Percentiles rank a stretch among this genome's conserved stretches.
These are phyloP conservation scores for Ericerus pela DNA, from an alignment of 1,140 invertebrate genomes.

Conservation along the genomic window DNA sequence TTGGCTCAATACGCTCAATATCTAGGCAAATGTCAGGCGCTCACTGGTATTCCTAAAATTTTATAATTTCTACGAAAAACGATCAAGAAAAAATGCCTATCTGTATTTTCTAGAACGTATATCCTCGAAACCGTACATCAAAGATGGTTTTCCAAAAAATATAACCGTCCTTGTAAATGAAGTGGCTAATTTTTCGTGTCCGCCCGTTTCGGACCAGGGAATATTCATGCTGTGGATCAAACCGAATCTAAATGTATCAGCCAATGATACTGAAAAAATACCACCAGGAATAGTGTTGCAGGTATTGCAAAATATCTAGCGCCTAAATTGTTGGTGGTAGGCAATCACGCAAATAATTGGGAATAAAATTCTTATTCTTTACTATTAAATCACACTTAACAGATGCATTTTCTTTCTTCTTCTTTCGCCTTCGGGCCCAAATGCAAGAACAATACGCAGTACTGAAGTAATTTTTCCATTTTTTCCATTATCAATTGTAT, in stretches of 20 bases:
- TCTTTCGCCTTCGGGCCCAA: too few relatives aligned
- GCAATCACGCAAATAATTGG: not conserved
- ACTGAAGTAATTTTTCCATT: too few relatives aligned
- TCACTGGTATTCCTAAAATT: too few relatives aligned
- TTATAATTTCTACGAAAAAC: too few relatives aligned
- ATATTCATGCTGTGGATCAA: conserved; percentile 58
- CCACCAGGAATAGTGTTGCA: conserved; percentile 39
- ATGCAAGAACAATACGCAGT: too few relatives aligned
- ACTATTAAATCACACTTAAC: too few relatives aligned
- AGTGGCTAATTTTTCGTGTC: conserved; percentile 55
- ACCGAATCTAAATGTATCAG: conserved; percentile 26
- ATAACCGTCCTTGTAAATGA: conserved; percentile 53
- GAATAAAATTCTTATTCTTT: too few relatives aligned
- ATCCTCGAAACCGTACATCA: conserved; percentile 61
- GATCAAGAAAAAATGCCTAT: too few relatives aligned
- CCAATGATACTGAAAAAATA: conserved; percentile 36
- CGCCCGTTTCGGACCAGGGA: conserved; percentile 54
- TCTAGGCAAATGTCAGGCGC: too few relatives aligned
- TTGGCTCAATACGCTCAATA: conserved; percentile 1
- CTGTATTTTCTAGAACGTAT: conserved; percentile 50
- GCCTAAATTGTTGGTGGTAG: conserved; percentile 16
- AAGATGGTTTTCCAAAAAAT: conserved; percentile 60
- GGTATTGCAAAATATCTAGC: conserved; percentile 29
- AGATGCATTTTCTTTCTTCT: too few relatives aligned
- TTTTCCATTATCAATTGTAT: too few relatives aligned